Conservation (phyloP, 2,888 invertebrate genomes). For the Eilema griseolum region DNA sequence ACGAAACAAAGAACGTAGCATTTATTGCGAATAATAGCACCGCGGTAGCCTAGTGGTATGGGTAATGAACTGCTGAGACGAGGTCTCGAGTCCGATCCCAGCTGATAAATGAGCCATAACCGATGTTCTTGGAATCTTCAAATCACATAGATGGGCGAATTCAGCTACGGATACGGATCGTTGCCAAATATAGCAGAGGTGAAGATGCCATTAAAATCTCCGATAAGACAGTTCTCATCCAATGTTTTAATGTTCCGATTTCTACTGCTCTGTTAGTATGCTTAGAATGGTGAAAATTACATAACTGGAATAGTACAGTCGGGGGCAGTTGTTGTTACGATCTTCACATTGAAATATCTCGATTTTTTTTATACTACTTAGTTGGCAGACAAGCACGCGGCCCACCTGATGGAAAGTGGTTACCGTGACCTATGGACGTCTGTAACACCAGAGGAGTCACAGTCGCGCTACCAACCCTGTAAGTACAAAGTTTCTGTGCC, state of each 20-base stretch:
- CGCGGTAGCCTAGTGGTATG: too few relatives aligned
- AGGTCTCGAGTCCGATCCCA: too few relatives aligned
- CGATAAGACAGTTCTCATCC: background rate
- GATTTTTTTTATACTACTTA: too few relatives aligned
- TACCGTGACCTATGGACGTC: too few relatives aligned
- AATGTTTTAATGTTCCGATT: background rate
- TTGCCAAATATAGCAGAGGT: background rate
- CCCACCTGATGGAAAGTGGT: too few relatives aligned
- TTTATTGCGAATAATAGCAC: background rate
- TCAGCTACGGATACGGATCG: background rate
- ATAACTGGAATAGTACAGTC: background rate
- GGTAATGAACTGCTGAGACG: too few relatives aligned
- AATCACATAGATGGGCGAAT: background rate
- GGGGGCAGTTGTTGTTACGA: background rate
- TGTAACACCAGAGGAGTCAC: too few relatives aligned
- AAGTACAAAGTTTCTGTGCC: too few relatives aligned
- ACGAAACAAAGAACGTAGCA: background rate
- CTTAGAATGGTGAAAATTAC: background rate
- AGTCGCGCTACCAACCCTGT: too few relatives aligned
- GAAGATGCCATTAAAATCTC: background rate
- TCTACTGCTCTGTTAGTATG: background rate
- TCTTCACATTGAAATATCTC: too few relatives aligned
- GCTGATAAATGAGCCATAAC: background rate
- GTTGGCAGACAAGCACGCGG: too few relatives aligned
- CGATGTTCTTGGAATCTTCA: background rate